Percentiles rank a stretch among this genome's conserved stretches.
These are phyloP conservation scores for Acrossocheilus wenchowensis DNA, from an alignment of 2,797 vertebrate genomes.

Conservation along the genomic window DNA sequence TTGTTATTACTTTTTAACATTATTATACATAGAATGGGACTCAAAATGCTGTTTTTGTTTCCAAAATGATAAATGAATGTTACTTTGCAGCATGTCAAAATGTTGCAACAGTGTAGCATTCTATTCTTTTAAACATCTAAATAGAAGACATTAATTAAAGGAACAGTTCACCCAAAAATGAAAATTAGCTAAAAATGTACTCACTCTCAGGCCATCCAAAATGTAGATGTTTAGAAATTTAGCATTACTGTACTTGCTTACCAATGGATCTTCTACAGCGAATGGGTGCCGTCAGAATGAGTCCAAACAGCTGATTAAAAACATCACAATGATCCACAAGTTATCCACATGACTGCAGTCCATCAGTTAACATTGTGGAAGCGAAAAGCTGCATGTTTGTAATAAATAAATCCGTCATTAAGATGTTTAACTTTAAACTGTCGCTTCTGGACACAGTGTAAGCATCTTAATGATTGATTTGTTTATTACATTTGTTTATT, in stretches of 20 bases:
- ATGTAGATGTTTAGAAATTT: too few relatives aligned
- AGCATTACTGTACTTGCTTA: neutral
- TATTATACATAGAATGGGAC: neutral
- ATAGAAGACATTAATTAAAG: too few relatives aligned
- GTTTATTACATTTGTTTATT: neutral
- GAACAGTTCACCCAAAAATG: too few relatives aligned
- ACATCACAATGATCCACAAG: neutral
- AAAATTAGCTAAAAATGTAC: too few relatives aligned
- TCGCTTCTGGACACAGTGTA: neutral
- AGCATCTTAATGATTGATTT: neutral
- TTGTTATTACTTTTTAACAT: neutral
- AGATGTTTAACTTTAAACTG: neutral
- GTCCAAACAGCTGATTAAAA: neutral
- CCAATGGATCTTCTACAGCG: neutral
- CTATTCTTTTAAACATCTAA: neutral
- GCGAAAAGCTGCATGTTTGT: neutral
- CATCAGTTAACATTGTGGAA: neutral
- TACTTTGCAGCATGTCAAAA: neutral
- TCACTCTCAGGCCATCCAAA: too few relatives aligned
- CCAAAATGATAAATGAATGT: neutral
- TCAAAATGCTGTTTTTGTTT: neutral
- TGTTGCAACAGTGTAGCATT: neutral
- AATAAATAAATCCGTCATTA: neutral
- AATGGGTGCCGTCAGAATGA: neutral
- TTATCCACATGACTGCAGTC: neutral